Evolutionary conservation across 2,888 invertebrate species (phyloP).

Genomic region (Pandemis cinnamomeana): DNA sequence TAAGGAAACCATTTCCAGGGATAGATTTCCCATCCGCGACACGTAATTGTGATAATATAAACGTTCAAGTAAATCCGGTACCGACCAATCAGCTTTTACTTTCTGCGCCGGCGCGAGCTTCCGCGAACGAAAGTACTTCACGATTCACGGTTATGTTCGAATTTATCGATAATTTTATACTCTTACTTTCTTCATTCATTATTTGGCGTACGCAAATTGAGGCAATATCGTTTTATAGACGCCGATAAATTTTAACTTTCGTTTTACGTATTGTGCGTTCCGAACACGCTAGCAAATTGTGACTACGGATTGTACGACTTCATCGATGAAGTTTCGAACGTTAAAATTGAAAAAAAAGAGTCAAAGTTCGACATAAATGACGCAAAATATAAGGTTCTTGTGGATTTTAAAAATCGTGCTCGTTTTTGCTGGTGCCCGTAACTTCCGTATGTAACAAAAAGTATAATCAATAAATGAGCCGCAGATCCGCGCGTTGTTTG

Average conservation of each 20-base stretch:
- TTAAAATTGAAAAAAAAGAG: conserved; percentile 10
- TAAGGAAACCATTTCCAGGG: conserved; percentile 41
- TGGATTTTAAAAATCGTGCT: conserved; percentile 61
- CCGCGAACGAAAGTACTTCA: conserved; percentile 76
- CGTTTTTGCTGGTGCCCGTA: conserved; percentile 53
- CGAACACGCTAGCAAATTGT: not conserved
- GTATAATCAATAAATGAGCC: conserved; percentile 34
- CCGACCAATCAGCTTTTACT: conserved; percentile 77
- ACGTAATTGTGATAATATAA: conserved; percentile 48
- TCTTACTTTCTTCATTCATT: conserved; percentile 34
- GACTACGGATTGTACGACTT: not conserved
- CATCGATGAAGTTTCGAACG: conserved; percentile 5
- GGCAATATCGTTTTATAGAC: conserved; percentile 3
- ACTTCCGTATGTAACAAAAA: conserved; percentile 59
- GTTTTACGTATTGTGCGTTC: conserved; percentile 6
- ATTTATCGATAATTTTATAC: conserved; percentile 51
- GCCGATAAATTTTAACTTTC: conserved; percentile 9
- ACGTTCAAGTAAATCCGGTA: conserved; percentile 63
- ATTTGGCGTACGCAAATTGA: conserved; percentile 19
- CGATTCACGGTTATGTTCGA: conserved; percentile 46
- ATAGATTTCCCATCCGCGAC: conserved; percentile 45
- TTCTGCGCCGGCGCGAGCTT: conserved; percentile 69
- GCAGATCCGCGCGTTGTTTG: conserved; percentile 26
- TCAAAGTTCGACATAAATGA: conserved; percentile 28
- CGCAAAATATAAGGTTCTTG: conserved; percentile 49